Percentiles rank a stretch among this genome's conserved stretches.
phyloP scores from a whole-genome alignment of 2,797 vertebrate species.

The Hoplostethus mediterraneus region DNA sequence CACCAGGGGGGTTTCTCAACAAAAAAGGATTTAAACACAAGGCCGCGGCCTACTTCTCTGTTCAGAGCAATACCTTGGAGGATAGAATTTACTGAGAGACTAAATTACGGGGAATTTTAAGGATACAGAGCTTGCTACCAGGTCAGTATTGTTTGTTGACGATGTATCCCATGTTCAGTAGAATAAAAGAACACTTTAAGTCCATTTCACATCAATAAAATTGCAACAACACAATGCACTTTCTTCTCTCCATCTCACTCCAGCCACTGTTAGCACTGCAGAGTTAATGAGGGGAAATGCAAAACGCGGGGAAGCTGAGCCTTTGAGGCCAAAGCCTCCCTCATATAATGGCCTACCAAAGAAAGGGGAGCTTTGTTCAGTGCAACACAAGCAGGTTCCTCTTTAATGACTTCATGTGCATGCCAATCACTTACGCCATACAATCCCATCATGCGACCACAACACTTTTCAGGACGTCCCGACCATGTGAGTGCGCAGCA shows the following conservation, averaged over 20 bases:
- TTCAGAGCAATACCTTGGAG: conserved; percentile 27
- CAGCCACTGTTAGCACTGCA: conserved; percentile 54
- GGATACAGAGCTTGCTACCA: conserved; percentile 16
- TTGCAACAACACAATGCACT: conserved; percentile 51
- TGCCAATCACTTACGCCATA: conserved; percentile 77
- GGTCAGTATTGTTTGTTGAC: conserved; percentile 29
- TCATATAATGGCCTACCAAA: conserved; percentile 74
- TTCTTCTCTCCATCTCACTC: conserved; percentile 52
- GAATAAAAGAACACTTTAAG: conserved; percentile 36
- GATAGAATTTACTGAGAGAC: conserved; percentile 1
- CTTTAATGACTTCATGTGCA: conserved; percentile 82
- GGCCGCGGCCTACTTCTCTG: conserved; percentile 4
- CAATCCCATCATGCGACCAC: conserved; percentile 64
- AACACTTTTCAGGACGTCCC: conserved; percentile 45
- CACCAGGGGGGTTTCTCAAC: not conserved
- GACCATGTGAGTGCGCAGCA: conserved; percentile 52
- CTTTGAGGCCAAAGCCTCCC: conserved; percentile 78
- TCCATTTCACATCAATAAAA: conserved; percentile 49
- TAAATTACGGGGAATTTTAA: conserved; percentile 9
- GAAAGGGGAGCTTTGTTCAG: conserved; percentile 80
- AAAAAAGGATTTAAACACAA: conserved; percentile 10
- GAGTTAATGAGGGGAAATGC: conserved; percentile 82
- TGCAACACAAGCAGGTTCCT: conserved; percentile 81
- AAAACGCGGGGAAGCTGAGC: conserved; percentile 73
- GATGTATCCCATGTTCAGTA: conserved; percentile 14